Conservation (phyloP, 1,140 invertebrate genomes). For the Saxidomus purpurata region DNA sequence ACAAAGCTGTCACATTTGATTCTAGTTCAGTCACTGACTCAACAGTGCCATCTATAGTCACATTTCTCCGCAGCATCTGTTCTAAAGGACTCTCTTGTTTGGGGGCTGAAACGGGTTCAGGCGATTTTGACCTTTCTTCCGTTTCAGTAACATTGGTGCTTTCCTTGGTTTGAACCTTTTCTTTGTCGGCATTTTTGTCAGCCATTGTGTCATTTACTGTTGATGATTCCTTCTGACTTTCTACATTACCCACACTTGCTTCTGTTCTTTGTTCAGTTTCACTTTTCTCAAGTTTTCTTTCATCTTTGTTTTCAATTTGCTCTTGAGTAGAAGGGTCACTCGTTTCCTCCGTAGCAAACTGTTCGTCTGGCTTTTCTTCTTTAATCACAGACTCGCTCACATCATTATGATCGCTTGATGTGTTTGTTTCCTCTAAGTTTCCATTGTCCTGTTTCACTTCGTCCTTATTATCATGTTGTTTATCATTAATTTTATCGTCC, state of each 20-base stretch:
- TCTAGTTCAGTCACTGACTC: constrained; percentile 3
- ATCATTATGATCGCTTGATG: neutral
- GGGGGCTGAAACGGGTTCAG: neutral
- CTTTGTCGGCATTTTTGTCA: neutral
- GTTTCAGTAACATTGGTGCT: neutral
- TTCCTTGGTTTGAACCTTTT: neutral
- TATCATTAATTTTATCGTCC: too few species aligned
- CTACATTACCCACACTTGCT: neutral
- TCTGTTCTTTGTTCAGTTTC: constrained; percentile 17
- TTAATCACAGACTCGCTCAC: neutral
- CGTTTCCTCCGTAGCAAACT: neutral
- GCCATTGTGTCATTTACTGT: neutral
- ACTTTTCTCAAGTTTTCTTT: neutral
- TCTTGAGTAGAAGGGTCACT: neutral
- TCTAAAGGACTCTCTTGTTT: constrained; percentile 56
- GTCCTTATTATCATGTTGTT: too few species aligned
- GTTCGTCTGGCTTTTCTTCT: neutral
- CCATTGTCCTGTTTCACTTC: too few species aligned
- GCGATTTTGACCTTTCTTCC: neutral
- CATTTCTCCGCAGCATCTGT: constrained; percentile 46
- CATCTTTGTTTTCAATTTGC: neutral
- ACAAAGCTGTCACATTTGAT: constrained; percentile 1
- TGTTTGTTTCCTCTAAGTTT: too few species aligned
- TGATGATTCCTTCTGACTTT: constrained; percentile 17
- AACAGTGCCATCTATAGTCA: constrained; percentile 16